A percentile compares a stretch with the other conserved stretches of the same genome.
Evolutionary conservation across 1,140 invertebrate species (phyloP).

Genomic region (Rhopalosiphum maidis): DNA sequence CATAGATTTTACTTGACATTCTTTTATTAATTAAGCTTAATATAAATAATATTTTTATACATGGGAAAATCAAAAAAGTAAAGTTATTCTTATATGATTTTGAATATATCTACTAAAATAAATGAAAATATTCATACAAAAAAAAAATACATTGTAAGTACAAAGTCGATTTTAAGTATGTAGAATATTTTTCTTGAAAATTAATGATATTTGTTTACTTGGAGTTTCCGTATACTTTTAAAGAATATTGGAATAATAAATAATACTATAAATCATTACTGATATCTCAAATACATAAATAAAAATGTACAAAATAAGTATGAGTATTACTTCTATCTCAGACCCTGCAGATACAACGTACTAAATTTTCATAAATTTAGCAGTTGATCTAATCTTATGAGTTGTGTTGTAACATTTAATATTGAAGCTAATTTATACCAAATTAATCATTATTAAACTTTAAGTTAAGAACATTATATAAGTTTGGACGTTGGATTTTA

Average conservation of each 20-base stretch:
- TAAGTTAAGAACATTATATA: not conserved
- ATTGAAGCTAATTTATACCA: not conserved
- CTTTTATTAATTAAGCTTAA: not conserved
- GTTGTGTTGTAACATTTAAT: not conserved
- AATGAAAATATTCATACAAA: not conserved
- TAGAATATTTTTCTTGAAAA: not conserved
- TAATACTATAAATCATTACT: not conserved
- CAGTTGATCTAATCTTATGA: no score
- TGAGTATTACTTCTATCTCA: not conserved
- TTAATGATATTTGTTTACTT: not conserved
- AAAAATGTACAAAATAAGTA: no score
- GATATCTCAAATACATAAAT: no score
- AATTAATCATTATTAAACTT: not conserved
- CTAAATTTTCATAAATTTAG: no score
- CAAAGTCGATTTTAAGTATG: not conserved
- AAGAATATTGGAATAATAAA: not conserved
- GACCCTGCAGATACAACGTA: not conserved
- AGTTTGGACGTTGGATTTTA: not conserved
- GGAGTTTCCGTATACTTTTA: not conserved
- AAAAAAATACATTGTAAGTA: not conserved
- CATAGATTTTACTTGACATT: not conserved
- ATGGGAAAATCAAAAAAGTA: not conserved
- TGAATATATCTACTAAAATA: not conserved
- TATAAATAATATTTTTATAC: not conserved
- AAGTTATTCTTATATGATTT: not conserved